phyloP scores from a whole-genome alignment of 2,113 vertebrate genomes.

The Pelecanus crispus region DNA sequence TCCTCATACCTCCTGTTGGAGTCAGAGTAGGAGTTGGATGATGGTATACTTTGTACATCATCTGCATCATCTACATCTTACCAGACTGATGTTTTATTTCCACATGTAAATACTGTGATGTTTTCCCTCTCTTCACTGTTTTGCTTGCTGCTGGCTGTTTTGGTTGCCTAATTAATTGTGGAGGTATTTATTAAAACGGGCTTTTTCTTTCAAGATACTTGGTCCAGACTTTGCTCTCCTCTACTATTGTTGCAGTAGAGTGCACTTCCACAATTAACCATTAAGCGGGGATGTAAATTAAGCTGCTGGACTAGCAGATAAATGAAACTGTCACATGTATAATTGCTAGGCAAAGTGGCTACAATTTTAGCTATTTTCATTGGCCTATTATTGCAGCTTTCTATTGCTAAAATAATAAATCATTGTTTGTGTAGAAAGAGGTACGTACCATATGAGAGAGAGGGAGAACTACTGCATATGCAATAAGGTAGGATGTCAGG shows the following conservation, averaged over 20 bases:
- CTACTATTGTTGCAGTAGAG: conserved; percentile 10
- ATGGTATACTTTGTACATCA: accelerated
- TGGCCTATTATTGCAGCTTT: conserved; percentile 52
- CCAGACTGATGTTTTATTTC: neutral
- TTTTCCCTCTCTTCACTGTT: neutral
- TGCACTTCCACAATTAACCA: conserved; percentile 53
- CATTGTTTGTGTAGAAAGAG: conserved; percentile 27
- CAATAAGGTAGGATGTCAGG: neutral
- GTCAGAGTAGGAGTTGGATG: neutral
- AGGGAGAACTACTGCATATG: neutral
- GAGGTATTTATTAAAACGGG: conserved; percentile 26
- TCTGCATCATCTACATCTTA: neutral
- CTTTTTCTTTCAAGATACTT: conserved; percentile 14
- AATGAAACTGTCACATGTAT: conserved; percentile 65
- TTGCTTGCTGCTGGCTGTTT: conserved; percentile 4
- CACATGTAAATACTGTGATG: neutral
- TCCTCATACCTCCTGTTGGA: neutral
- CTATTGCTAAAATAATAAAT: conserved; percentile 62
- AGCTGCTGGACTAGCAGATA: conserved; percentile 43
- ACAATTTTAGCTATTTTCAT: conserved; percentile 57
- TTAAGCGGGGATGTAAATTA: conserved; percentile 63
- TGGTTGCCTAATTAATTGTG: conserved; percentile 49
- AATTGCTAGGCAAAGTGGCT: conserved; percentile 66
- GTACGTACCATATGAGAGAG: neutral
- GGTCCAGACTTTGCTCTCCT: neutral